Evolutionary conservation across 2,888 invertebrate species (phyloP), one percentile per base, ranked within the genome.

Genomic region (Apotomis capreana): DNA sequence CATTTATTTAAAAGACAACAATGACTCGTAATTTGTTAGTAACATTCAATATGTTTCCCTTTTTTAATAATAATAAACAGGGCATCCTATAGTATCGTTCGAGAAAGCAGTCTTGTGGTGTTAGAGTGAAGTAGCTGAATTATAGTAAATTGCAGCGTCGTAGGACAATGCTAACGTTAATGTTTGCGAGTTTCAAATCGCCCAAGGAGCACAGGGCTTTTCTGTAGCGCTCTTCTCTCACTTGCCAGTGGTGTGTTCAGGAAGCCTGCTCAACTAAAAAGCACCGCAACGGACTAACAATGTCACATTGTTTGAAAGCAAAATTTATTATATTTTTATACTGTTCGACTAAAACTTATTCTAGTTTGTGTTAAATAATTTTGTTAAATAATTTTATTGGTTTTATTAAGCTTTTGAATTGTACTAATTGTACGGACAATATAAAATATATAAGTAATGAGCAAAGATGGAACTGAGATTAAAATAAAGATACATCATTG

Each of bases 261-360:
- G 36, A 6, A 58, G 5, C 37, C 36, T 37, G 57, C 57, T 37
- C 36, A 57, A 36, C 36, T 57, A 40, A 15, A 55, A 5, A 54
- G 54, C 64, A 44, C 15, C 26, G 40, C 54, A 15, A 8, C 10
- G 12, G n/a, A 69, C 52, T 54, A 57, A 77, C 75, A 76, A 75
- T 87, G 86, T 88, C 86, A 85, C 87, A 84, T 85, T 87, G 84
- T 88, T 89, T 88, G 77, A 83, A 84, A 84, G 81, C 83, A 80
- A 77, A 80, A 80, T 79, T 82, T 84, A 85, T 85, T 86, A 87
- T 91, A 92, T 92, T 92, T 91, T 92, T 92, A 83, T 92, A 91
- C 85, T 83, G 79, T 86, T 80, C 81, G 79, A 83, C 81, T 79
- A 78, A 80, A 86, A 86, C 79, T 76, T 79, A 78, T 76, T 82